phyloP scores from a whole-genome alignment of 2,888 invertebrate species.

The Hirtodrosophila histrioides region DNA sequence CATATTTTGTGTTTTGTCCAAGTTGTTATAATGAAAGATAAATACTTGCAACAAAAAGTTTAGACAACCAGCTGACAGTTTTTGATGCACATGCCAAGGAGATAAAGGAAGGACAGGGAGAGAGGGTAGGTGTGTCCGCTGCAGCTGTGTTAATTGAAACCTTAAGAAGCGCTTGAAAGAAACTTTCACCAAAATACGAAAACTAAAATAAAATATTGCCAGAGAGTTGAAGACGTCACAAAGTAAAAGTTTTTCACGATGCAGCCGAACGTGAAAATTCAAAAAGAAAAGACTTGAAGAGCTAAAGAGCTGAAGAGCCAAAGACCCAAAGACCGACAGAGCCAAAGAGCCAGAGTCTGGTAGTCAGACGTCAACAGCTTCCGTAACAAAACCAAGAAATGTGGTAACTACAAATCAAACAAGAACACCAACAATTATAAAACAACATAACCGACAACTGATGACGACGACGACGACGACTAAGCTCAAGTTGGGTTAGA shows the following conservation, averaged over 20 bases:
- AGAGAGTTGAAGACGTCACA: conserved; percentile 49
- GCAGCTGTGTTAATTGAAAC: conserved; percentile 49
- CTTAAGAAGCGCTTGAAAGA: conserved; percentile 43
- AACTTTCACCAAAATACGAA: conserved; percentile 65
- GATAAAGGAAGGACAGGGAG: neutral
- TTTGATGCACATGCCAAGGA: conserved; percentile 9
- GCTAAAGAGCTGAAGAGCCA: conserved; percentile 7
- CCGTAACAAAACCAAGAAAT: conserved; percentile 56
- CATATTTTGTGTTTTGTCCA: conserved; percentile 44
- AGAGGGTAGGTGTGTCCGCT: conserved; percentile 1
- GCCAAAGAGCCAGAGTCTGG: conserved; percentile 1
- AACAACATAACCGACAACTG: conserved; percentile 46
- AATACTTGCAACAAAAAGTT: conserved; percentile 57
- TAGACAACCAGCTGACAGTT: conserved; percentile 50
- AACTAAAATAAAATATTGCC: conserved; percentile 20
- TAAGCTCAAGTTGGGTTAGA: conserved; percentile 17
- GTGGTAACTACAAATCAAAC: conserved; percentile 75
- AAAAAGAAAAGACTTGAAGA: conserved; percentile 27
- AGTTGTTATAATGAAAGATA: conserved; percentile 70
- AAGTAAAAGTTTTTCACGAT: conserved; percentile 74
- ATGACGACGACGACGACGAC: conserved; percentile 15
- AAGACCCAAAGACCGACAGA: neutral
- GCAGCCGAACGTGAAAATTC: conserved; percentile 58
- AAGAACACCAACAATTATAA: conserved; percentile 61
- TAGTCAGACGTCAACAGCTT: conserved; percentile 51